Evolutionary conservation across 2,797 vertebrate species (phyloP).

Genomic region (Ptychadena robeensis): DNA sequence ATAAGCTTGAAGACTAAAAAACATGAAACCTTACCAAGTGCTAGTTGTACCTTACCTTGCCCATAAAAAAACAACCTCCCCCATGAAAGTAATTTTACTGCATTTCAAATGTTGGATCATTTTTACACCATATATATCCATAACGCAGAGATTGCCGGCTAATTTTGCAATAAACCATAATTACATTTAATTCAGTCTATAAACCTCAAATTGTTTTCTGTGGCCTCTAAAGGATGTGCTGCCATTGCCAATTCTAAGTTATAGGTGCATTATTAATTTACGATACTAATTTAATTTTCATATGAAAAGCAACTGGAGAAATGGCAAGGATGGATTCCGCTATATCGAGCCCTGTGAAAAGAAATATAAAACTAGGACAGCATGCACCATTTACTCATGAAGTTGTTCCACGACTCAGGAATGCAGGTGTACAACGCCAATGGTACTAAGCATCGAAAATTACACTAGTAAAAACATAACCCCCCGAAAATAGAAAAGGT

Average conservation of each 20-base stretch:
- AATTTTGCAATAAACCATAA: conserved; percentile 41
- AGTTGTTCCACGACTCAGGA: conserved; percentile 40
- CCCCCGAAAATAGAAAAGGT: neutral
- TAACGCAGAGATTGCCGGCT: conserved; percentile 11
- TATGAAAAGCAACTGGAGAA: conserved; percentile 19
- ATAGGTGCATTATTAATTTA: conserved; percentile 47
- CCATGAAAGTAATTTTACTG: neutral
- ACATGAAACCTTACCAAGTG: neutral
- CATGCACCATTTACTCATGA: conserved; percentile 38
- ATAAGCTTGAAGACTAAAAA: neutral
- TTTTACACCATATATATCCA: neutral
- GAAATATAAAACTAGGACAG: conserved; percentile 49
- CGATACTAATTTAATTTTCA: conserved; percentile 38
- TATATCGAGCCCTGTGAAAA: conserved; percentile 32
- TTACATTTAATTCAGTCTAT: conserved; percentile 48
- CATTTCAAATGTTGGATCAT: neutral
- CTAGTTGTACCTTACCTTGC: neutral
- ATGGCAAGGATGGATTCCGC: conserved; percentile 26
- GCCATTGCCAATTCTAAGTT: conserved; percentile 29
- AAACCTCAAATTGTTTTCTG: conserved; percentile 50
- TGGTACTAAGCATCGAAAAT: neutral
- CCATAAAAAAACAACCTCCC: neutral
- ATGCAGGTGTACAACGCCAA: conserved; percentile 20
- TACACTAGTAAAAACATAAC: conserved; percentile 8
- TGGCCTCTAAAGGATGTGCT: conserved; percentile 21